Evolutionary conservation across 1,140 invertebrate genomes (phyloP).

Genomic region (Drosophila grimshawi): DNA sequence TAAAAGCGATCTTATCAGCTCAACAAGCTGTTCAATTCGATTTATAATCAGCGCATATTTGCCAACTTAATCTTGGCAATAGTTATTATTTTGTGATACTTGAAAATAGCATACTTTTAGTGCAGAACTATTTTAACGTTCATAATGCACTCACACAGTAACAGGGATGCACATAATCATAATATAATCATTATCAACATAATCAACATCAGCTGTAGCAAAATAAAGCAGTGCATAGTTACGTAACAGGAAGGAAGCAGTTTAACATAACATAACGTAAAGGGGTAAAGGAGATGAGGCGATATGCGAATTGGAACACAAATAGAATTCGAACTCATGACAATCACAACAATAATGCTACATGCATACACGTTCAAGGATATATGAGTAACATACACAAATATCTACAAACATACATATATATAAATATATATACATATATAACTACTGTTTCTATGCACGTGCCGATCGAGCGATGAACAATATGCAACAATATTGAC

Average conservation of each 20-base stretch:
- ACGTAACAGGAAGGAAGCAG: not conserved
- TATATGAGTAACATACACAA: slow-evolving; percentile 29
- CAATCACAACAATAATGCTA: slow-evolving; percentile 10
- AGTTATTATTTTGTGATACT: too few relatives aligned
- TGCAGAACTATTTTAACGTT: too few relatives aligned
- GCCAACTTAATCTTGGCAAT: not conserved
- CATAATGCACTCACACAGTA: too few relatives aligned
- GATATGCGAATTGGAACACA: not conserved
- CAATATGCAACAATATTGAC: not conserved
- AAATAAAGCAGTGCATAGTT: not conserved
- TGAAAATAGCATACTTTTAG: too few relatives aligned
- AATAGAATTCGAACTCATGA: not conserved
- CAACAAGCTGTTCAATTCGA: slow-evolving; percentile 13
- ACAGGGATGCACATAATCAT: too few relatives aligned
- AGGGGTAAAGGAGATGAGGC: too few relatives aligned
- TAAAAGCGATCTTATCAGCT: slow-evolving; percentile 15
- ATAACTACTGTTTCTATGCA: slow-evolving; percentile 32
- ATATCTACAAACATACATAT: too few relatives aligned
- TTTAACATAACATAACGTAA: not conserved
- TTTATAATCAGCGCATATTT: not conserved
- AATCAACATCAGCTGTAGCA: not conserved
- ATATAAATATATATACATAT: not conserved
- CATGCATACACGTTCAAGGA: slow-evolving; percentile 32
- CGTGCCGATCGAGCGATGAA: slow-evolving; percentile 28
- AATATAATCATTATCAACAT: too few relatives aligned